Percentiles rank a stretch among this genome's conserved stretches.
phyloP scores from a whole-genome alignment of 1,140 invertebrate genomes.

The Microplitis demolitor region DNA sequence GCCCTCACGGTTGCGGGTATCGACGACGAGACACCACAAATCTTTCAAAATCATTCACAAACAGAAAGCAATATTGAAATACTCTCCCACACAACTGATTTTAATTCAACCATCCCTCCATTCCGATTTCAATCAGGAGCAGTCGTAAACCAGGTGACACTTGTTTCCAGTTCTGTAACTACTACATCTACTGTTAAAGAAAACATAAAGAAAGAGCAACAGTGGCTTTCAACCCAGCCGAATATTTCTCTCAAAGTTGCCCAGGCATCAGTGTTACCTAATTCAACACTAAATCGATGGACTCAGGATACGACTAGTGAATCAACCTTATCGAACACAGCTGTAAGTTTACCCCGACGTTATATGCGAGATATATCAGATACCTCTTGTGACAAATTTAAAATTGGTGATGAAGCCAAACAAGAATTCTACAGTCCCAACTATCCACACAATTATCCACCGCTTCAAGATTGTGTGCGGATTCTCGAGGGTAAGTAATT shows the following conservation, averaged over 20 bases:
- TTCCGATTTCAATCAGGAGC: conserved; percentile 18
- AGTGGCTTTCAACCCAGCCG: background rate
- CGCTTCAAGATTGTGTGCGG: conserved; percentile 72
- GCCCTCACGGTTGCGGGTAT: background rate
- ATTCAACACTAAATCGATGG: conserved; percentile 16
- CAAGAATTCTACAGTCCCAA: conserved; percentile 76
- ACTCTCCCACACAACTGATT: conserved; percentile 9
- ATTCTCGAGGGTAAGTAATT: conserved; percentile 70
- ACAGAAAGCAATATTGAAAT: conserved; percentile 12
- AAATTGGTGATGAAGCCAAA: conserved; percentile 61
- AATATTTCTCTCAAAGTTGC: background rate
- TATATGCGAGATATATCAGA: conserved; percentile 45
- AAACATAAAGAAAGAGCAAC: background rate
- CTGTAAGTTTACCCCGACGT: conserved; percentile 39
- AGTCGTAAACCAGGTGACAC: conserved; percentile 13
- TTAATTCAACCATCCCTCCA: conserved; percentile 8
- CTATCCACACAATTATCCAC: conserved; percentile 74
- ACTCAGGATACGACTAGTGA: background rate
- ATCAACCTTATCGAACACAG: conserved; percentile 23
- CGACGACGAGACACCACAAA: background rate
- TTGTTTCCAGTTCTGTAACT: background rate
- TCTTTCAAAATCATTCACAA: background rate
- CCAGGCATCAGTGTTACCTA: background rate
- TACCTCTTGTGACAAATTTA: conserved; percentile 64
- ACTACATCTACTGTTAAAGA: background rate